Conservation (phyloP, 2,888 invertebrate species). For the Dynastes grantii region DNA sequence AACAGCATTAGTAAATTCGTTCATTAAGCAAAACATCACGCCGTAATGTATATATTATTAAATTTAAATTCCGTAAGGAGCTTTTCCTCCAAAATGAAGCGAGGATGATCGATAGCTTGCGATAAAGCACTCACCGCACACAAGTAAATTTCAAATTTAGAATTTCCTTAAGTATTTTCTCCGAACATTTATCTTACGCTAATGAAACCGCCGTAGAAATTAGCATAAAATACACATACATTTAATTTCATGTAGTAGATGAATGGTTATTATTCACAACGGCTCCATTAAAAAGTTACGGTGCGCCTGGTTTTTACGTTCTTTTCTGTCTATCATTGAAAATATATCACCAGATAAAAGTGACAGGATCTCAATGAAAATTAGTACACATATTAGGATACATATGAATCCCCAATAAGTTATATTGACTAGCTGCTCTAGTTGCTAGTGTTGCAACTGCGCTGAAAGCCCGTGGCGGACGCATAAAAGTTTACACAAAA, state of each 20-base stretch:
- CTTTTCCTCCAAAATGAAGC: not conserved
- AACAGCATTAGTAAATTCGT: not conserved
- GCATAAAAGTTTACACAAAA: too few relatives aligned
- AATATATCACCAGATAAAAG: too few relatives aligned
- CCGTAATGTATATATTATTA: not conserved
- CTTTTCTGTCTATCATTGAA: too few relatives aligned
- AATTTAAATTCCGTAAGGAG: not conserved
- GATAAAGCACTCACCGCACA: conserved; percentile 30
- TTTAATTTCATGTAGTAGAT: conserved; percentile 26
- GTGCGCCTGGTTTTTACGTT: not conserved
- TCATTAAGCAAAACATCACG: not conserved
- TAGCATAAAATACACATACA: conserved; percentile 30
- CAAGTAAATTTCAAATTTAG: conserved; percentile 37
- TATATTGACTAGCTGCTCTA: too few relatives aligned
- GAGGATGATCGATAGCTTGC: conserved; percentile 36
- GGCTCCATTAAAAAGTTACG: conserved; percentile 10
- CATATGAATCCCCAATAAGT: too few relatives aligned
- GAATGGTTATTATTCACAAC: conserved; percentile 27
- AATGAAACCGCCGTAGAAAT: conserved; percentile 17
- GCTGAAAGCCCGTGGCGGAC: too few relatives aligned
- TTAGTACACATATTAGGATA: too few relatives aligned
- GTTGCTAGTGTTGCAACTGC: too few relatives aligned
- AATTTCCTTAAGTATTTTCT: conserved; percentile 13
- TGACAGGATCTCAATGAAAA: too few relatives aligned
- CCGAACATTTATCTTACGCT: conserved; percentile 25